Conservation (phyloP, 1,140 invertebrate species). For the Drosophila watanabei region DNA sequence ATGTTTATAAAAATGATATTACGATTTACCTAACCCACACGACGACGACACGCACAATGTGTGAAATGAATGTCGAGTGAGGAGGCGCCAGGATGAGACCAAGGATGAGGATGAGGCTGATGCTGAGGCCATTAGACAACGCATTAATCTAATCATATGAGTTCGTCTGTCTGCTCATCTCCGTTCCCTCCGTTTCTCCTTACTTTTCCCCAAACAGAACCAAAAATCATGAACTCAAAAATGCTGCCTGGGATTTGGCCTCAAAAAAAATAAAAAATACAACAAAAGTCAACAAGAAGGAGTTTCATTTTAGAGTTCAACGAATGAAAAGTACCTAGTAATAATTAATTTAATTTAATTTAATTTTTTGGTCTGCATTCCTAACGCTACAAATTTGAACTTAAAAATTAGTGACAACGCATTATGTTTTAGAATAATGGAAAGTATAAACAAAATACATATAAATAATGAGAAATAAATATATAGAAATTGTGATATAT, state of each 20-base stretch:
- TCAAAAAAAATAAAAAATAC: not conserved
- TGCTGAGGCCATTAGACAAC: constrained; percentile 69
- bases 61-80: constrained; percentile 12
- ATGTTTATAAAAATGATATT: constrained; percentile 59
- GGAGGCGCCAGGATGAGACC: not conserved
- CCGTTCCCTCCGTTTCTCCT: constrained; percentile 1
- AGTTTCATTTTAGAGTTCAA: too few species aligned
- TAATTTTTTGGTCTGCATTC: too few species aligned
- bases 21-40: constrained; percentile 55
- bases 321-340: not conserved
- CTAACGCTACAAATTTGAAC: too few species aligned
- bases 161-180: constrained; percentile 42
- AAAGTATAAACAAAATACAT: too few species aligned
- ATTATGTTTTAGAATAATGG: too few species aligned
- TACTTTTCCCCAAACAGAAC: not conserved
- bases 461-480: too few species aligned
- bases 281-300: not conserved
- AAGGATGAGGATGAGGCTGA: not conserved
- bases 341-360: too few species aligned
- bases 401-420: too few species aligned
- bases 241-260: constrained; percentile 19
- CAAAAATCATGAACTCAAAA: constrained; percentile 79
- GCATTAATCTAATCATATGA: constrained; percentile 82
- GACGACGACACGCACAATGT: constrained; percentile 32
- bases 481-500: too few species aligned